Evolutionary conservation across 2,113 vertebrate species (phyloP), one percentile per base, ranked within the genome.

Genomic region (Fukomys damarensis): DNA sequence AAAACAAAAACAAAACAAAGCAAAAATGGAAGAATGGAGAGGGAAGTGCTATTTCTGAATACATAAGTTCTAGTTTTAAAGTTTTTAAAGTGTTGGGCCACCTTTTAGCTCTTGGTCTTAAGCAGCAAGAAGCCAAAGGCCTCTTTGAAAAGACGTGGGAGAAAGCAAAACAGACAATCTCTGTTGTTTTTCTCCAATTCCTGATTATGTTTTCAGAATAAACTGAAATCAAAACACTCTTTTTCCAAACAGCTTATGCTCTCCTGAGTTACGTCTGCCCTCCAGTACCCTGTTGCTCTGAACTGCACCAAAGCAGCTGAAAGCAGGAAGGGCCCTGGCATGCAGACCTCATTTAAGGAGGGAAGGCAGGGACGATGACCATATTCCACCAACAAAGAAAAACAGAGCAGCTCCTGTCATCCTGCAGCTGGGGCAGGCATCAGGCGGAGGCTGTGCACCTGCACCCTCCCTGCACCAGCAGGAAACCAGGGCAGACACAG

Each of bases 241-340:
- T 81, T 95, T 81, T 87, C 54, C 35, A 46, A 96, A 94, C 24
- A 94, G 93, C 63, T 92, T 16, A 14, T 16, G 19, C 81, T 9
- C 13, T 91, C 97, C 92, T 66, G 92, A 98, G 93, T 93, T 63
- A 80, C 3, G 32, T 82, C 94, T 97, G 97, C 96, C 95, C 96
- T 97, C 87, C 11, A 38, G n/a, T 5, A 20, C 87, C 90, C 76
- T 93, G 63, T 89, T 7, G 6, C 13, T 68, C 95, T 56, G 77
- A 93, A 84, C 2, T 17, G 59, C 16, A 41, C 92, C 79, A 91
- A 81, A 2, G 59, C 30, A 89, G 91, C 41, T 43, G 41, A 86
- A 1, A 0, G 93, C 97, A 98, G 98, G 98, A 98, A 98, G 97
- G 91, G 96, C 92, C 96, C 96, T 97, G 98, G 98, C 98, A 98